A percentile compares a stretch with the other conserved stretches of the same genome.
Evolutionary conservation across 2,113 vertebrate genomes (phyloP).

Genomic region (Alethe castanea): DNA sequence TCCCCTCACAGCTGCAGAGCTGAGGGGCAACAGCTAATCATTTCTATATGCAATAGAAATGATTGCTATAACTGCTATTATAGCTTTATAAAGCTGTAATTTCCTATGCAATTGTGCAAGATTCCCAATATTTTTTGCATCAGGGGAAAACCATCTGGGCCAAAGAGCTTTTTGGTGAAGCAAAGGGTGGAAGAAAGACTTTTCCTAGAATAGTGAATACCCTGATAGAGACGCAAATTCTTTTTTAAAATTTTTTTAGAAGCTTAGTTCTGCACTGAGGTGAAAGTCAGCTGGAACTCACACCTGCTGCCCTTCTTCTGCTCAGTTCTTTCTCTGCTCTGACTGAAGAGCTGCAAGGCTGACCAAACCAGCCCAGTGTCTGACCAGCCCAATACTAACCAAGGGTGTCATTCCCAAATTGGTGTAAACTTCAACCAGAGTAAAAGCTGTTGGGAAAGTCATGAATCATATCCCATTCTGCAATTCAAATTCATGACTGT

Average conservation of each 20-base stretch:
- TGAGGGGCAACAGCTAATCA: background rate
- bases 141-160: background rate
- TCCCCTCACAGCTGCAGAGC: background rate
- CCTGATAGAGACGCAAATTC: background rate
- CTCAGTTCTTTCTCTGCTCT: background rate
- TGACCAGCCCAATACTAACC: background rate
- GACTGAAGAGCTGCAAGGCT: background rate
- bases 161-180: background rate
- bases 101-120: background rate
- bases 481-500: background rate
- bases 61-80: no score
- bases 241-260: no score
- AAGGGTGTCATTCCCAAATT: background rate
- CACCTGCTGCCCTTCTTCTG: background rate
- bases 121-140: background rate
- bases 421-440: background rate
- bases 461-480: background rate
- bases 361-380: background rate
- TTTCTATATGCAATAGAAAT: no score
- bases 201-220: background rate
- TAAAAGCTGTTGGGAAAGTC: background rate
- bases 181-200: background rate
- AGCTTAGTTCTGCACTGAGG: background rate
- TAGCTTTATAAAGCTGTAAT: no score
- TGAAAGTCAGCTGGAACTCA: background rate